Conservation (phyloP, 2,113 vertebrate species). For the Vimba vimba region DNA sequence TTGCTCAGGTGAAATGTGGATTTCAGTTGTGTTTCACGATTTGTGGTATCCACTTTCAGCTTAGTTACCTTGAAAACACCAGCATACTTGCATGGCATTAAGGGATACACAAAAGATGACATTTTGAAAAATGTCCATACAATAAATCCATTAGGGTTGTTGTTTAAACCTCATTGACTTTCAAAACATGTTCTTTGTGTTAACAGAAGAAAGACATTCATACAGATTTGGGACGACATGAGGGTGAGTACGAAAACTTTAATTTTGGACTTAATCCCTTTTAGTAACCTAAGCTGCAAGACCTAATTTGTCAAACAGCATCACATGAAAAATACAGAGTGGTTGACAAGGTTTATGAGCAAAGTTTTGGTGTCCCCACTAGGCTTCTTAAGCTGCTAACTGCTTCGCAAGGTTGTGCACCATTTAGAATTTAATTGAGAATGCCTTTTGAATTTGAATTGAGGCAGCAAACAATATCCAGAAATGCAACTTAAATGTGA, state of each 20-base stretch:
- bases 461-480: not conserved
- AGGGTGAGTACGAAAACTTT: not conserved
- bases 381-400: not conserved
- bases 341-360: not conserved
- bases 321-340: not conserved
- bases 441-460: not conserved
- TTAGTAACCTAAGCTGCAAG: not conserved
- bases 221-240: not conserved
- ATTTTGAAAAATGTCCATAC: not conserved
- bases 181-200: not conserved
- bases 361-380: not conserved
- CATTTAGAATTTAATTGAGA: no score
- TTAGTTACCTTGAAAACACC: not conserved
- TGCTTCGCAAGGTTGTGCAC: not conserved
- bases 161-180: not conserved
- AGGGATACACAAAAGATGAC: not conserved
- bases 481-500: not conserved
- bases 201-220: not conserved
- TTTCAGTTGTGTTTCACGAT: not conserved
- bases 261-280: not conserved
- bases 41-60: not conserved
- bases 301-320: not conserved
- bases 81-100: not conserved
- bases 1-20: not conserved
- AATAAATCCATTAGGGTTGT: not conserved